Conservation (phyloP, 2,113 vertebrate species). For the Chascanopsetta lugubris region DNA sequence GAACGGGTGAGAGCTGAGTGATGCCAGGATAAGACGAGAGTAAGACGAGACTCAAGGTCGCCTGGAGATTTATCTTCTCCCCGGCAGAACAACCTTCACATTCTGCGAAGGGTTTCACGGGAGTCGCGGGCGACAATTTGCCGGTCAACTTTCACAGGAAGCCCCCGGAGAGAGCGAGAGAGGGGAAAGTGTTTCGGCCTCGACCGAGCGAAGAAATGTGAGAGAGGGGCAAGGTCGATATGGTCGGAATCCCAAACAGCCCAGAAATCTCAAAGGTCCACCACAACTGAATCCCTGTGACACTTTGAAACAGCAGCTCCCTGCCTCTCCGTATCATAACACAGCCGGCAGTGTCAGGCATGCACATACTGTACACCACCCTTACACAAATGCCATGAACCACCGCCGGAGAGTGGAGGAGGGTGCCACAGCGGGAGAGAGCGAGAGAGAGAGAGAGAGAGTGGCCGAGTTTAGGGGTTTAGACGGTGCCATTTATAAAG, state of each 20-base stretch:
- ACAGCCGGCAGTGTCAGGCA: conserved; percentile 5
- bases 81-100: conserved; percentile 3
- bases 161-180: not conserved
- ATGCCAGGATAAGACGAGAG: conserved; percentile 2
- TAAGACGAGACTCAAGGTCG: conserved; percentile 19
- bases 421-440: conserved; percentile 21
- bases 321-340: conserved; percentile 1
- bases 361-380: conserved; percentile 1
- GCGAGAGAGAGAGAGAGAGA: conserved; percentile 11
- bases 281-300: conserved; percentile 18
- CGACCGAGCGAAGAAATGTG: conserved; percentile 1
- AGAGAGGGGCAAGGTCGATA: conserved; percentile 12
- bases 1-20: conserved; percentile 12
- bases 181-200: conserved; percentile 9
- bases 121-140: conserved; percentile 7
- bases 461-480: conserved; percentile 34
- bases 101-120: conserved; percentile 13
- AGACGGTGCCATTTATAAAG: conserved; percentile 74
- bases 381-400: conserved; percentile 28
- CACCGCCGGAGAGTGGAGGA: conserved; percentile 17
- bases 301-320: conserved; percentile 14
- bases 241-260: conserved; percentile 42
- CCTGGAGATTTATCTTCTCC: conserved; percentile 25
- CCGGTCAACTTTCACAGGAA: conserved; percentile 12
- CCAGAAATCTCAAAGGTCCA: conserved; percentile 26